phyloP scores from a whole-genome alignment of 1,140 invertebrate genomes.

The Drosophila murphyi region DNA sequence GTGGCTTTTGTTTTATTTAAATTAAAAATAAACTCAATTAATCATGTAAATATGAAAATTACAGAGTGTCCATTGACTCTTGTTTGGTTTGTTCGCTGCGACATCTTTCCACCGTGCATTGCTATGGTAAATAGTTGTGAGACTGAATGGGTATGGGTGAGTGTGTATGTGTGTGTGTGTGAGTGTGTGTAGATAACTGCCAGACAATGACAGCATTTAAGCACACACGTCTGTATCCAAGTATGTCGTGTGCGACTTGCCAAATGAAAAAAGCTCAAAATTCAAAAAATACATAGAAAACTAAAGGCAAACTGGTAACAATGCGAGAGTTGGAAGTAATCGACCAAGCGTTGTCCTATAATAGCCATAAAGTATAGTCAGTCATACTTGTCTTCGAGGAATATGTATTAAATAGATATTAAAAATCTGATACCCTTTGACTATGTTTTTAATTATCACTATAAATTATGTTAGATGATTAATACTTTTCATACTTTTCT shows the following conservation, averaged over 20 bases:
- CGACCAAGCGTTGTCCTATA: neutral
- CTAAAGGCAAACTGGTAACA: slow-evolving; percentile 23
- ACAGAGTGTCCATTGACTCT: slow-evolving; percentile 24
- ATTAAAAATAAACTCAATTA: slow-evolving; percentile 81
- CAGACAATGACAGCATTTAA: slow-evolving; percentile 57
- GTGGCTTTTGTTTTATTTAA: slow-evolving; percentile 71
- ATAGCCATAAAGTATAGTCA: neutral
- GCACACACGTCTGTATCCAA: slow-evolving; percentile 46
- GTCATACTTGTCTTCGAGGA: too few species aligned
- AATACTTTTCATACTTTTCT: neutral
- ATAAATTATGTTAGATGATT: too few species aligned
- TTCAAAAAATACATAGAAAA: slow-evolving; percentile 74
- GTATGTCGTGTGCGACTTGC: slow-evolving; percentile 37
- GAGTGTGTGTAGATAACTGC: slow-evolving; percentile 14
- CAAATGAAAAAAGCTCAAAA: slow-evolving; percentile 36
- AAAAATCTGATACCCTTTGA: too few species aligned
- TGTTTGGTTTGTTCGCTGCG: slow-evolving; percentile 34
- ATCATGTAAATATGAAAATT: slow-evolving; percentile 75
- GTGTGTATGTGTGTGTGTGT: neutral
- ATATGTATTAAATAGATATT: too few species aligned
- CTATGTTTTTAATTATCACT: too few species aligned
- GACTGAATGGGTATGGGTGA: neutral
- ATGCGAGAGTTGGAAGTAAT: neutral
- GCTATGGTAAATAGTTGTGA: neutral
- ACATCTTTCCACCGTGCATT: slow-evolving; percentile 9